phyloP scores from a whole-genome alignment of 2,888 invertebrate species.

The Melinaea marsaeus region DNA sequence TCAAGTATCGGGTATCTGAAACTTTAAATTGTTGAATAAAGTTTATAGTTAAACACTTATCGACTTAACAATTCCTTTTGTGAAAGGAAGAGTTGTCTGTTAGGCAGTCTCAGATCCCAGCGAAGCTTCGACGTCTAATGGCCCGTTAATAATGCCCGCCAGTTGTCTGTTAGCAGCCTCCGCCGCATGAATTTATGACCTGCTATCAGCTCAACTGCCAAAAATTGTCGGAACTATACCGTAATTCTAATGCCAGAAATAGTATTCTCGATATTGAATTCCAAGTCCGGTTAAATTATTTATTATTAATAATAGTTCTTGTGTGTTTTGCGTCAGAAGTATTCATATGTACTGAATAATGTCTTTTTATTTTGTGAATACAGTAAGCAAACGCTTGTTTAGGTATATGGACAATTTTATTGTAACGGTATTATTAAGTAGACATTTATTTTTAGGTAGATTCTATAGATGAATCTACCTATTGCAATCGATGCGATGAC shows the following conservation, averaged over 20 bases:
- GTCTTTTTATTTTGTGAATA: too few relatives aligned
- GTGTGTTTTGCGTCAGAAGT: too few relatives aligned
- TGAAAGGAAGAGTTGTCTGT: conserved; percentile 25
- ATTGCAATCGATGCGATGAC: too few relatives aligned
- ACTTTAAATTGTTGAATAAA: conserved; percentile 29
- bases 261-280: background rate
- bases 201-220: conserved; percentile 58
- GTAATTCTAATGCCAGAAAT: conserved; percentile 44
- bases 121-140: conserved; percentile 62
- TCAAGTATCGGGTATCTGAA: conserved; percentile 16
- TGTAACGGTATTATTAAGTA: too few relatives aligned
- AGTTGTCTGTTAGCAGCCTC: conserved; percentile 61
- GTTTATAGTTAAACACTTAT: conserved; percentile 29
- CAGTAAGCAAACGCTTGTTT: too few relatives aligned
- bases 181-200: conserved; percentile 61
- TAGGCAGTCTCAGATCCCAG: conserved; percentile 26
- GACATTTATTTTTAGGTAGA: too few relatives aligned
- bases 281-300: too few relatives aligned
- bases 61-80: conserved; percentile 31
- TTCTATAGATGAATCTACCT: too few relatives aligned
- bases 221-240: conserved; percentile 43
- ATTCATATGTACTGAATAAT: too few relatives aligned
- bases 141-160: too few relatives aligned
- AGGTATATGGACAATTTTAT: too few relatives aligned
- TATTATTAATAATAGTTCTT: too few relatives aligned